Conservation (phyloP, 2,797 vertebrate species). For the Salarias fasciatus region DNA sequence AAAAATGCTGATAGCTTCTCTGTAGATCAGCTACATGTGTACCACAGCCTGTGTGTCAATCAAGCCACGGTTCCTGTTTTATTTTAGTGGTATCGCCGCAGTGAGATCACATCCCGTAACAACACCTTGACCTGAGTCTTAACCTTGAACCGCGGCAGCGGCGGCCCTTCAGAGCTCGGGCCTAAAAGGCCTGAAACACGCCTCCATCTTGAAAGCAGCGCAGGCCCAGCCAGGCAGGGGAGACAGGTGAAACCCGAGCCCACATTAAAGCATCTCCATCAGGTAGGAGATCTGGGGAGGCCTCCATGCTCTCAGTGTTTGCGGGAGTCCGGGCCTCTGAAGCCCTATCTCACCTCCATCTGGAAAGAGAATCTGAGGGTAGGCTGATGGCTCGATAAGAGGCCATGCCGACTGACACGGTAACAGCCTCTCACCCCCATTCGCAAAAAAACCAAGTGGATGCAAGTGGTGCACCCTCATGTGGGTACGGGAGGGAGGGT, state of each 20-base stretch:
- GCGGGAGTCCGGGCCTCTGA: constrained; percentile 79
- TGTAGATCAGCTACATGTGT: constrained; percentile 50
- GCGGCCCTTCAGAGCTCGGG: constrained; percentile 41
- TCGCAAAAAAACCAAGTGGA: constrained; percentile 46
- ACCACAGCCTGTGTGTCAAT: too few relatives aligned
- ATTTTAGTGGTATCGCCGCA: constrained; percentile 13
- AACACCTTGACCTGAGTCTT: constrained; percentile 63
- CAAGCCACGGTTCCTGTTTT: constrained; percentile 24
- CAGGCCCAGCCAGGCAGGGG: constrained; percentile 72
- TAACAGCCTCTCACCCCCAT: constrained; percentile 75
- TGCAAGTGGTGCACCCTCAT: constrained; percentile 56
- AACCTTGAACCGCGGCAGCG: constrained; percentile 45
- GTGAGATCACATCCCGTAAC: constrained; percentile 46
- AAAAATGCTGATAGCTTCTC: constrained; percentile 49
- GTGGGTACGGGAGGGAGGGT: constrained; percentile 49
- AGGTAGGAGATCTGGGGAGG: constrained; percentile 79
- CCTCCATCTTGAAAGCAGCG: constrained; percentile 70
- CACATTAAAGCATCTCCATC: constrained; percentile 81
- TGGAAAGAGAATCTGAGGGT: constrained; percentile 86
- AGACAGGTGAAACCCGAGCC: constrained; percentile 77
- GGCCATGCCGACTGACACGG: constrained; percentile 73
- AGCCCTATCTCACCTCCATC: constrained; percentile 84
- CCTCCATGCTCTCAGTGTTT: constrained; percentile 76
- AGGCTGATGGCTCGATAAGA: constrained; percentile 81
- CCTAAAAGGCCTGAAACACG: constrained; percentile 50